Evolutionary conservation across 1,140 invertebrate genomes (phyloP).

Genomic region (Whitmania pigra): DNA sequence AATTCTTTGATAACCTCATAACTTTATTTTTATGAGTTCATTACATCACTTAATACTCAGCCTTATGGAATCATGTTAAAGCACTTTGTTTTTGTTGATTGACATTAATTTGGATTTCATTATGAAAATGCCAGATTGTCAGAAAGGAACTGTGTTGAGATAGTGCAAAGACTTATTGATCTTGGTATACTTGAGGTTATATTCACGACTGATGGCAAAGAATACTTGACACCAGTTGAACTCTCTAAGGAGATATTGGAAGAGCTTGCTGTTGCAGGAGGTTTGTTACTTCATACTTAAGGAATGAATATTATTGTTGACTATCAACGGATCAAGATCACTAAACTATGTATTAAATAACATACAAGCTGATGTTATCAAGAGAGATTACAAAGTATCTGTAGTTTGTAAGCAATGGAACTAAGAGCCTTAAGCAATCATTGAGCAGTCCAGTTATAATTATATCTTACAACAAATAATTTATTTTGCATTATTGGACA

Average conservation of each 20-base stretch:
- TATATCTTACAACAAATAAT: background rate
- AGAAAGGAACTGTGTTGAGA: constrained; percentile 90
- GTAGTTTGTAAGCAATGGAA: background rate
- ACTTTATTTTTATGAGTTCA: background rate
- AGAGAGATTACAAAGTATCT: background rate
- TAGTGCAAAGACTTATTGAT: constrained; percentile 75
- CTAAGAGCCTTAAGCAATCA: background rate
- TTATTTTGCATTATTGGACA: no score
- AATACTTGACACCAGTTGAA: constrained; percentile 85
- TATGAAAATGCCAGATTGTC: constrained; percentile 60
- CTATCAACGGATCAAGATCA: background rate
- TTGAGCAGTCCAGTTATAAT: background rate
- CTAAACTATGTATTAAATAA: background rate
- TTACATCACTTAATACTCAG: background rate
- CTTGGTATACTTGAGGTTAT: constrained; percentile 78
- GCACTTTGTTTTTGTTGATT: background rate
- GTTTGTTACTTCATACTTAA: constrained; percentile 33
- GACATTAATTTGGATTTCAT: constrained; percentile 11
- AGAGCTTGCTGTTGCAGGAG: constrained; percentile 74
- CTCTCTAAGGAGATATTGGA: constrained; percentile 77
- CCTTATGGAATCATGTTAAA: background rate
- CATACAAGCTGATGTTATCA: background rate
- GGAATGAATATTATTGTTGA: no score
- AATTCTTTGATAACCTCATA: background rate
- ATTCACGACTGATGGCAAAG: constrained; percentile 91